Percentiles rank a stretch among this genome's conserved stretches.
Conservation (phyloP, 2,113 vertebrate species). For the Eurystomus gularis region DNA sequence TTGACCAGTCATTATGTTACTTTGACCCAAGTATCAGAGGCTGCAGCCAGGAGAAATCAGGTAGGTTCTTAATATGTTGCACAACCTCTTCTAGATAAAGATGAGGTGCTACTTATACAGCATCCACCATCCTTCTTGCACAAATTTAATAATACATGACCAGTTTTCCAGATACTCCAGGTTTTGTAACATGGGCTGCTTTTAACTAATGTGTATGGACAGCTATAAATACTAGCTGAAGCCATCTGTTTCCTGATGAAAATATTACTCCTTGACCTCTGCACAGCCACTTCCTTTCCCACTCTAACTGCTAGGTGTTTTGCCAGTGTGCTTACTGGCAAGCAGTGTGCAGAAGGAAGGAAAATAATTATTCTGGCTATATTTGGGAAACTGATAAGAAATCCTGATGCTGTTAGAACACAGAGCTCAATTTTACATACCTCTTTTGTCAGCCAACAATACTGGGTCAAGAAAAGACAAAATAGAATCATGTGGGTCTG, state of each 20-base stretch:
- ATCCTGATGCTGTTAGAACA: neutral
- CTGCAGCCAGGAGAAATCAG: neutral
- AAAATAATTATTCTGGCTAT: conserved; percentile 4
- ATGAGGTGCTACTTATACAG: accelerated
- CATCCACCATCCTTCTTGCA: neutral
- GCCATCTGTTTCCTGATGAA: conserved; percentile 47
- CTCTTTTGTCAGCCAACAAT: neutral
- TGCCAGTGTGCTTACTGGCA: conserved; percentile 6
- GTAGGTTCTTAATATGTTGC: neutral
- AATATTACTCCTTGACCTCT: neutral
- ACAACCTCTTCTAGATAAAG: neutral
- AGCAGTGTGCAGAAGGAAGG: neutral
- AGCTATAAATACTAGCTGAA: conserved; percentile 9
- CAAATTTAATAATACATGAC: neutral
- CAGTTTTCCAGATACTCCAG: neutral
- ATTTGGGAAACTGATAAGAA: conserved; percentile 42
- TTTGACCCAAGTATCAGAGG: neutral
- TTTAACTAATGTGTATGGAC: neutral
- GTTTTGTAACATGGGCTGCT: neutral
- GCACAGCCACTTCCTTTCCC: conserved; percentile 46
- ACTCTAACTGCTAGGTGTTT: neutral
- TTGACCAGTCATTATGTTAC: neutral
- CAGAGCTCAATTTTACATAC: neutral
- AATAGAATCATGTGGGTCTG: neutral
- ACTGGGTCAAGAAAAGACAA: neutral